These are phyloP conservation scores for Polymixis lichenea DNA, from an alignment of 2,888 invertebrate genomes.

Conservation along the genomic window DNA sequence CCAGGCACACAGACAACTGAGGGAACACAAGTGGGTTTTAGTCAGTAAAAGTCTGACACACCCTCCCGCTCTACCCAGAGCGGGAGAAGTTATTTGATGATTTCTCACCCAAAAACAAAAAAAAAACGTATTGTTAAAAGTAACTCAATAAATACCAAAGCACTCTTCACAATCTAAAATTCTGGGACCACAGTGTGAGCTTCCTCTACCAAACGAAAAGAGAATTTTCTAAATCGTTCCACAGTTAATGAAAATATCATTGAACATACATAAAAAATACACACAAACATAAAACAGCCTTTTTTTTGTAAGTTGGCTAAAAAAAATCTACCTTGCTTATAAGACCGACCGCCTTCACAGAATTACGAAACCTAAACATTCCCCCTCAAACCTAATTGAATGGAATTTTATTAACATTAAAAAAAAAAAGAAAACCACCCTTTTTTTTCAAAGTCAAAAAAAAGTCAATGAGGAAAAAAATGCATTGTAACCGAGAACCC, in stretches of 20 bases:
- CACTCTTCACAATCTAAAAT: background rate
- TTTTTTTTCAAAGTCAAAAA: conserved; percentile 7
- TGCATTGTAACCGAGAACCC: conserved; percentile 11
- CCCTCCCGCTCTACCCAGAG: no score
- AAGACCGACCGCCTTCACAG: no score
- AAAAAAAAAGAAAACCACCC: background rate
- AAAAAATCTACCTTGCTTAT: background rate
- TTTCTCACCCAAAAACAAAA: no score
- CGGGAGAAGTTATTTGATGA: no score
- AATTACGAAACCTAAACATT: conserved; percentile 9
- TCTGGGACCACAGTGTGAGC: background rate
- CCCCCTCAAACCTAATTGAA: conserved; percentile 7
- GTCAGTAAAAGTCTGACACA: no score
- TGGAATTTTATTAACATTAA: conserved; percentile 3
- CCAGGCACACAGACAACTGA: no score
- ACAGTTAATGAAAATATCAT: background rate
- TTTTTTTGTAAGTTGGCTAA: no score
- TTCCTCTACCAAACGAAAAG: background rate
- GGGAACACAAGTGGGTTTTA: no score
- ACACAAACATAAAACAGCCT: background rate
- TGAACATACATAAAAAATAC: background rate
- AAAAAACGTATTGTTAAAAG: no score
- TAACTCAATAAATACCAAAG: background rate
- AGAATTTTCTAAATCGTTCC: background rate
- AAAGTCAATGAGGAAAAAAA: conserved; percentile 5